Evolutionary conservation across 2,888 invertebrate genomes (phyloP).

Genomic region (Melangyna quadrimaculata): DNA sequence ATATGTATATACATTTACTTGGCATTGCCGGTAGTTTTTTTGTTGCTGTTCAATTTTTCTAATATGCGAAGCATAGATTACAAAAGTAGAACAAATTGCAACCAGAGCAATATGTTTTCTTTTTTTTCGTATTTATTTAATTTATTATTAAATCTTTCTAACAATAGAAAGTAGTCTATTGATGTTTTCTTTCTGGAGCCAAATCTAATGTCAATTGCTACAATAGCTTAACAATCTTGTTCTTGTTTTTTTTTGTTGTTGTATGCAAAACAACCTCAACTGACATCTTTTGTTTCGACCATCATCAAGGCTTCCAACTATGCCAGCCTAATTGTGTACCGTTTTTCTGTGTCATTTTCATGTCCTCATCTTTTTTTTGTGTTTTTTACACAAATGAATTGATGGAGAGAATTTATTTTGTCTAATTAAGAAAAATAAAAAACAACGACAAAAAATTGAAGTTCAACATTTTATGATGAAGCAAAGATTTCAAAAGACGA

Average conservation of each 20-base stretch:
- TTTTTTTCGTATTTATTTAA: too few species aligned
- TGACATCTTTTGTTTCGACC: constrained; percentile 16
- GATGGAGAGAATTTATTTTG: constrained; percentile 39
- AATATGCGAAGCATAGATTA: constrained; percentile 18
- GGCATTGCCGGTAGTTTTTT: constrained; percentile 38
- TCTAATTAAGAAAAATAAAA: constrained; percentile 44
- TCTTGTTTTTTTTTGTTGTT: not conserved
- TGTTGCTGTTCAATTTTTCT: not conserved
- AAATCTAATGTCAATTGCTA: constrained; percentile 28
- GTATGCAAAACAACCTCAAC: not conserved
- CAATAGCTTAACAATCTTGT: constrained; percentile 28
- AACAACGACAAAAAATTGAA: constrained; percentile 56
- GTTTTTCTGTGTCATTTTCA: constrained; percentile 13
- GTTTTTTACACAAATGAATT: not conserved
- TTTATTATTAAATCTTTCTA: not conserved
- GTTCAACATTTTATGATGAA: constrained; percentile 62
- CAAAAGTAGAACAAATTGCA: constrained; percentile 22
- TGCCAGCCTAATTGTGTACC: not conserved
- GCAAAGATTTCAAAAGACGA: not conserved
- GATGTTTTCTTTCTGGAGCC: constrained; percentile 13
- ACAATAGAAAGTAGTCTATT: constrained; percentile 10
- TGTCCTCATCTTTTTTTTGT: constrained; percentile 1
- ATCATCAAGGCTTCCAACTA: not conserved
- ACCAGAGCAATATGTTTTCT: not conserved
- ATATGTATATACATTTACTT: constrained; percentile 1